Percentiles rank a stretch among this genome's conserved stretches.
These are phyloP conservation scores for Chaetodon trifasciatus DNA, from an alignment of 2,797 vertebrate species.

Conservation along the genomic window DNA sequence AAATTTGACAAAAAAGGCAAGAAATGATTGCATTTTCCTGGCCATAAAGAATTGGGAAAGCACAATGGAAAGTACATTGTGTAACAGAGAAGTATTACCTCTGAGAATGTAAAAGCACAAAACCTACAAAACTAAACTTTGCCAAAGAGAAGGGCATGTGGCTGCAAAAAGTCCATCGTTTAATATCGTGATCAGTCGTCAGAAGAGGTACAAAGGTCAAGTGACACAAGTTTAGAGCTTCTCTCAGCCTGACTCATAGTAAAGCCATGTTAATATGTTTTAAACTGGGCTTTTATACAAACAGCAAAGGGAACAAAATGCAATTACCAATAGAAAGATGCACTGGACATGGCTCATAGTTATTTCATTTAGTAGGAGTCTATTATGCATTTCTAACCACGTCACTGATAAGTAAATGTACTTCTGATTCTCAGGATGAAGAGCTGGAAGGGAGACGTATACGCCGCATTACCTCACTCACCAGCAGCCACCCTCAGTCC, in stretches of 20 bases:
- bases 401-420: neutral
- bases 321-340: neutral
- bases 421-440: conserved; percentile 82
- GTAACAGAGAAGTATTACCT: neutral
- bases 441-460: conserved; percentile 63
- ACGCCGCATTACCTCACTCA: neutral
- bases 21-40: neutral
- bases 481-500: conserved; percentile 34
- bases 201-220: neutral
- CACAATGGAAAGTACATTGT: neutral
- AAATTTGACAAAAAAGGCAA: neutral
- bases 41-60: neutral
- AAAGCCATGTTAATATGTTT: neutral
- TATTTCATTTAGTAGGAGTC: neutral
- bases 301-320: neutral
- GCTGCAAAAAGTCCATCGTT: neutral
- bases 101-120: neutral
- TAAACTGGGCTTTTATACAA: neutral
- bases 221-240: neutral
- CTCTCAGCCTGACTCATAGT: neutral
- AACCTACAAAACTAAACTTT: neutral
- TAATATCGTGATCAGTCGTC: neutral
- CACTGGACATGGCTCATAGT: neutral
- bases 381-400: neutral
- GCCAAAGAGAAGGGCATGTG: neutral